Evolutionary conservation across 2,888 invertebrate species (phyloP).

Genomic region (Epirrita christyi): DNA sequence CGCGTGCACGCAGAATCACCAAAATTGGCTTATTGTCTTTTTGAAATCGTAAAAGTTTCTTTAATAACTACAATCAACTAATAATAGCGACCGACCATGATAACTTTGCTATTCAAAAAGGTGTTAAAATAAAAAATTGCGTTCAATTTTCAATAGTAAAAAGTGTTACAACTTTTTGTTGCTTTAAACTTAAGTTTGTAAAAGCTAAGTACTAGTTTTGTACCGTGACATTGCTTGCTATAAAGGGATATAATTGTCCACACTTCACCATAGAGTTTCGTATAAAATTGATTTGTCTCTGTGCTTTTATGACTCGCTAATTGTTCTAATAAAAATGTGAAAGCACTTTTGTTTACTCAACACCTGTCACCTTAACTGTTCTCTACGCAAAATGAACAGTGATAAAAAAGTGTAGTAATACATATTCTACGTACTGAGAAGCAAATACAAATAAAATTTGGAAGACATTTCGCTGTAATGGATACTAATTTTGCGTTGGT

Average conservation of each 20-base stretch:
- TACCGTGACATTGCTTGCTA: constrained; percentile 33
- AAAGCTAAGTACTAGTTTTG: constrained; percentile 28
- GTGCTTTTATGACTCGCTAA: constrained; percentile 40
- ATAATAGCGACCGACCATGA: constrained; percentile 2
- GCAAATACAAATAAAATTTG: too few relatives aligned
- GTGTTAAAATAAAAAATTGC: background rate
- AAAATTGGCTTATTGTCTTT: constrained; percentile 28
- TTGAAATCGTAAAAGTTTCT: constrained; percentile 23
- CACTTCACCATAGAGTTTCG: constrained; percentile 19
- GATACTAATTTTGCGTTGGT: too few relatives aligned
- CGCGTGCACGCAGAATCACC: constrained; percentile 22
- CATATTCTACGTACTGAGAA: background rate
- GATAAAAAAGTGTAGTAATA: constrained; percentile 16
- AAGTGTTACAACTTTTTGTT: background rate
- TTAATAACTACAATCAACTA: constrained; percentile 11
- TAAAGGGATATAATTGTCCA: constrained; percentile 31
- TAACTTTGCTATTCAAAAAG: constrained; percentile 4
- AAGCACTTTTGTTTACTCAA: constrained; percentile 39
- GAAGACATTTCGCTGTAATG: too few relatives aligned
- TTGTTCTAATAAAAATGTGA: constrained; percentile 44
- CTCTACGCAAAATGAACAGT: constrained; percentile 5
- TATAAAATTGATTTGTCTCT: constrained; percentile 55
- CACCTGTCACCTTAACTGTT: constrained; percentile 32
- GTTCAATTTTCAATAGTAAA: background rate
- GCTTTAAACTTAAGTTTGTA: background rate